Conservation (phyloP, 2,797 vertebrate genomes). For the Tenualosa thibaudeaui region DNA sequence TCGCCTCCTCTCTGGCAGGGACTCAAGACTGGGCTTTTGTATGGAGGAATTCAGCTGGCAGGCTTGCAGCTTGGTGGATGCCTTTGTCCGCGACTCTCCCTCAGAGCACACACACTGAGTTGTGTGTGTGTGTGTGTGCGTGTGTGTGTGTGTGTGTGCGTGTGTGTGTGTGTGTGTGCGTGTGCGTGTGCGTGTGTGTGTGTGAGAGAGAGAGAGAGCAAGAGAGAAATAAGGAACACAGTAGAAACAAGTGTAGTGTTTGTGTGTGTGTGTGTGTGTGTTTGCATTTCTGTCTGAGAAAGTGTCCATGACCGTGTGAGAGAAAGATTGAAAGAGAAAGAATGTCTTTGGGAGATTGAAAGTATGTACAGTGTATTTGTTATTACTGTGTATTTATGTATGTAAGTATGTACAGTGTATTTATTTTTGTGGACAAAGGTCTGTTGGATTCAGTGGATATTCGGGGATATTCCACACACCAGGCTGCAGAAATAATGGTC, state of each 20-base stretch:
- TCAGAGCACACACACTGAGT: not conserved
- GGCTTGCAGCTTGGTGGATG: not conserved
- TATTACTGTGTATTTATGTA: too few relatives aligned
- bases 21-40: slow-evolving; percentile 55
- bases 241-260: not conserved
- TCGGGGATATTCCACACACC: not conserved
- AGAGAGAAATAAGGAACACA: not conserved
- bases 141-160: not conserved
- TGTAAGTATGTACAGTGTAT: slow-evolving; percentile 2
- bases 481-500: not conserved
- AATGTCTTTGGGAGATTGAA: slow-evolving; percentile 28
- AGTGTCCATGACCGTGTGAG: not conserved
- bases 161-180: not conserved
- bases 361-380: slow-evolving; percentile 19
- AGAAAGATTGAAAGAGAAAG: not conserved
- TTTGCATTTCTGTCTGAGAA: not conserved
- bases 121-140: slow-evolving; percentile 17
- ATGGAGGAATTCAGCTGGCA: slow-evolving; percentile 47
- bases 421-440: slow-evolving; percentile 12
- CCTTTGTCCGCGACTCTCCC: slow-evolving; percentile 15
- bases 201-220: not conserved
- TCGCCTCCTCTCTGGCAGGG: slow-evolving; percentile 47
- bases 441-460: not conserved
- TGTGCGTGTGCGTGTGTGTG: not conserved
- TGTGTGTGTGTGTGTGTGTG: not conserved